These are phyloP conservation scores for Leptonema lineaticorne DNA, from an alignment of 1,140 invertebrate genomes.

Conservation along the genomic window DNA sequence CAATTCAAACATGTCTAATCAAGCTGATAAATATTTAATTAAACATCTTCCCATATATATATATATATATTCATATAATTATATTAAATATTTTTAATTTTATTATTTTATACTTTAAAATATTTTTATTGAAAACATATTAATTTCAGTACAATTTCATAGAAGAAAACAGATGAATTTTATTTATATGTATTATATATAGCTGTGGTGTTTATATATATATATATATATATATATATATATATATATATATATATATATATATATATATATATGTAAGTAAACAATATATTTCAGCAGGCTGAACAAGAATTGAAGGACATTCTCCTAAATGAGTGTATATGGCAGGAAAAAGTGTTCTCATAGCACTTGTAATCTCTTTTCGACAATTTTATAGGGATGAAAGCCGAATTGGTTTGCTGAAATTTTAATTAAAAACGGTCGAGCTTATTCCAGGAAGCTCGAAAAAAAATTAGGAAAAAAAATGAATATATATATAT, in stretches of 20 bases:
- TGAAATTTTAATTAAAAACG: background rate
- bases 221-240: background rate
- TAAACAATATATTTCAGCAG: too few relatives aligned
- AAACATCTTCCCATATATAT: background rate
- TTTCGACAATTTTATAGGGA: background rate
- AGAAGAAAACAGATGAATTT: background rate
- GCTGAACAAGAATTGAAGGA: too few relatives aligned
- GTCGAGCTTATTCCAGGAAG: background rate
- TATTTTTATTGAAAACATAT: background rate
- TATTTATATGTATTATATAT: background rate
- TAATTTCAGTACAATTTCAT: background rate
- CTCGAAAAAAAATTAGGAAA: background rate
- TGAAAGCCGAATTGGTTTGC: background rate
- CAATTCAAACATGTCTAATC: conserved; percentile 6
- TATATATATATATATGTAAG: background rate
- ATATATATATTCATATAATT: background rate
- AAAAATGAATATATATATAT: background rate
- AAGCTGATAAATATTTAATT: background rate
- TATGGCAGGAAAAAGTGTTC: background rate
- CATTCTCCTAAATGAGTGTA: too few relatives aligned
- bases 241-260: background rate
- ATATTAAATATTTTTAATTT: background rate
- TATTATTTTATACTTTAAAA: background rate
- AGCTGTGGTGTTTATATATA: background rate
- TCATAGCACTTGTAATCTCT: background rate